Conservation (phyloP, 2,797 vertebrate genomes). For the Anguilla obscura region DNA sequence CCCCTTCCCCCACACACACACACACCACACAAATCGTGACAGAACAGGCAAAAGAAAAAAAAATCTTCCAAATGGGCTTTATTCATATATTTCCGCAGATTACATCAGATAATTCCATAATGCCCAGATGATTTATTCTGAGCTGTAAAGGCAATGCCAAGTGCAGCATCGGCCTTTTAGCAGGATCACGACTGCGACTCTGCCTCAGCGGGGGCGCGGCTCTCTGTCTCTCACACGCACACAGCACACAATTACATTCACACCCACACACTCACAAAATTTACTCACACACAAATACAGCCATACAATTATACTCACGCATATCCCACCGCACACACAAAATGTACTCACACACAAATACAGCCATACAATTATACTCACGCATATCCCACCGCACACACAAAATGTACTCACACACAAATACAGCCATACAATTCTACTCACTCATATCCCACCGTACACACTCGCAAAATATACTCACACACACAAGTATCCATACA, state of each 20-base stretch:
- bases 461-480: neutral
- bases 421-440: neutral
- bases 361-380: neutral
- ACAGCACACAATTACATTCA: neutral
- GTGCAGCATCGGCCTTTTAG: neutral
- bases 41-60: neutral
- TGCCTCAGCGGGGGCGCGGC: neutral
- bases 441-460: neutral
- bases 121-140: constrained; percentile 12
- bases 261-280: neutral
- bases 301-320: neutral
- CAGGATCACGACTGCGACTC: neutral
- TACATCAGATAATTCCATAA: constrained; percentile 37
- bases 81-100: constrained; percentile 33
- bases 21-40: neutral
- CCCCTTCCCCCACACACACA: neutral
- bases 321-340: neutral
- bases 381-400: neutral
- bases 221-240: neutral
- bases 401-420: no score
- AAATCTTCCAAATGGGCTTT: constrained; percentile 17
- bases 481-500: no score
- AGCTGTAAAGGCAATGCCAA: constrained; percentile 19
- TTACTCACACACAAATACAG: neutral
- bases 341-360: neutral